Conservation (phyloP, 2,888 invertebrate species). For the Lochmaea crataegi region DNA sequence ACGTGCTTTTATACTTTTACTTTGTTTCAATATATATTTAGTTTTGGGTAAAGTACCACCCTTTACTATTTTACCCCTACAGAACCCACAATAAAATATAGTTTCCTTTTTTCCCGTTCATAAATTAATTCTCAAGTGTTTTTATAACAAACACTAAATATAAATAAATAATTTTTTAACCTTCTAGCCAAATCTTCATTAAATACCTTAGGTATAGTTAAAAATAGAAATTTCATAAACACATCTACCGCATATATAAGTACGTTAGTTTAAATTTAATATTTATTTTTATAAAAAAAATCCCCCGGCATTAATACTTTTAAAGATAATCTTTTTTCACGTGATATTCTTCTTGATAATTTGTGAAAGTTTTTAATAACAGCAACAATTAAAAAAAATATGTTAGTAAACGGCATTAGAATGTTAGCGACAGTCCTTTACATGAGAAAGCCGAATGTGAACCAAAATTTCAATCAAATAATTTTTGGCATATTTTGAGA, state of each 20-base stretch:
- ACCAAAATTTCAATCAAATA: no score
- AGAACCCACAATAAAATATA: no score
- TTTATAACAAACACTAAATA: no score
- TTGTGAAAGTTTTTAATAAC: not conserved
- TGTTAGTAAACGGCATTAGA: conserved; percentile 18
- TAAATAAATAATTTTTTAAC: no score
- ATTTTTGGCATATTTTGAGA: no score
- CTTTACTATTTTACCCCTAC: no score
- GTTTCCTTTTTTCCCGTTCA: no score
- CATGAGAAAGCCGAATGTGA: conserved; percentile 1
- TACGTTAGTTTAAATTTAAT: no score
- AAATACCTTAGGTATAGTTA: not conserved
- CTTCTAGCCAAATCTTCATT: not conserved
- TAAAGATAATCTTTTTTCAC: not conserved
- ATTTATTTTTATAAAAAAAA: not conserved
- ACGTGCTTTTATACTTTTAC: no score
- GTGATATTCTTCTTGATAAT: not conserved
- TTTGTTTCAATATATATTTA: no score
- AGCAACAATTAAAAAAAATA: conserved; percentile 1
- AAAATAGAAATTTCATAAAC: not conserved
- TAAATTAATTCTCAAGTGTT: no score
- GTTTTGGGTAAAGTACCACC: no score
- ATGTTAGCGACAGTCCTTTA: conserved; percentile 8
- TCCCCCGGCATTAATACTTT: conserved; percentile 4
- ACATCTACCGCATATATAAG: not conserved